Evolutionary conservation across 2,888 invertebrate genomes (phyloP).

Genomic region (Hirtodrosophila histrioides): DNA sequence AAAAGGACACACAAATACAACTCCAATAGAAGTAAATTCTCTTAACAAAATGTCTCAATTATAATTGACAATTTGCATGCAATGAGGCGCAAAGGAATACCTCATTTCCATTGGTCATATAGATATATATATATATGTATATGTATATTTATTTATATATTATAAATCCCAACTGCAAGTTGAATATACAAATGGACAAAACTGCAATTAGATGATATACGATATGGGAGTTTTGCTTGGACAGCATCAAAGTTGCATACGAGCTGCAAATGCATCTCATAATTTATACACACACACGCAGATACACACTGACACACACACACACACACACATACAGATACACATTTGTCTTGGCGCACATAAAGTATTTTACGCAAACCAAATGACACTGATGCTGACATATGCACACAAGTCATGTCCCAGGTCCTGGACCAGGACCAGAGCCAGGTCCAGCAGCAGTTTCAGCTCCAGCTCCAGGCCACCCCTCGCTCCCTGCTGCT

Average conservation of each 20-base stretch:
- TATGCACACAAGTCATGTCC: constrained; percentile 54
- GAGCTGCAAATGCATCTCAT: constrained; percentile 27
- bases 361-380: constrained; percentile 48
- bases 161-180: constrained; percentile 2
- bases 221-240: constrained; percentile 41
- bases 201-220: constrained; percentile 10
- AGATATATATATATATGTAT: too few relatives aligned
- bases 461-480: too few relatives aligned
- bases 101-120: too few relatives aligned
- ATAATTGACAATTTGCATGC: too few relatives aligned
- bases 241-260: constrained; percentile 19
- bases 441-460: too few relatives aligned
- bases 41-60: too few relatives aligned
- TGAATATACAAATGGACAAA: constrained; percentile 6
- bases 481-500: background rate
- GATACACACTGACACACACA: constrained; percentile 1
- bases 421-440: constrained; percentile 7
- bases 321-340: background rate
- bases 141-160: background rate
- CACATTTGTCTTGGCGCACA: constrained; percentile 23
- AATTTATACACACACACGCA: background rate
- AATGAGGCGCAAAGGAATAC: too few relatives aligned
- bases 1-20: too few relatives aligned
- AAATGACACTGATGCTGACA: constrained; percentile 59
- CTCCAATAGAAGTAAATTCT: too few relatives aligned